Evolutionary conservation across 2,797 vertebrate species (phyloP), one percentile per base, ranked within the genome.

Genomic region (Melanotaenia parkinsoni): DNA sequence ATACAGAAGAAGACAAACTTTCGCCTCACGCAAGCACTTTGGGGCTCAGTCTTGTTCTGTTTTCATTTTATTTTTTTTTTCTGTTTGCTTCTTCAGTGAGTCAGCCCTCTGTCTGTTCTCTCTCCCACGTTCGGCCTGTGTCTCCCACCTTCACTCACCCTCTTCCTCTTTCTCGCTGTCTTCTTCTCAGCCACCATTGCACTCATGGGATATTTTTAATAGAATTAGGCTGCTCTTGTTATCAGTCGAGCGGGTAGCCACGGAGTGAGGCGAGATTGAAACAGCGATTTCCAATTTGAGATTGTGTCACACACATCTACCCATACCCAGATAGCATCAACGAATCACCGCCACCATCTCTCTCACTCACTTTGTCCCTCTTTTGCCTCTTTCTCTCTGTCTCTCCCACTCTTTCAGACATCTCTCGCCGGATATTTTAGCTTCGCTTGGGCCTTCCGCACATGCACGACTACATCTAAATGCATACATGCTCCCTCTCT

Each of bases 231-330:
- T 80, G 74, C 81, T 91, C 91, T 92, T 82, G 87, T 94, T 95
- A 94, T 94, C 94, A 78, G 90, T 53, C 68, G 80, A 89, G 84
- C 85, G 80, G 86, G 86, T 83, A 86, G 87, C 90, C 89, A 80
- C 77, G 1, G 91, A 94, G 93, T 93, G 93, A 91, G 86, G 90
- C 81, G 87, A 95, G 94, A 94, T 95, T 91, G 94, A 94, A 94
- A 92, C 93, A 92, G 92, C 87, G 94, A 95, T 95, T 95, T 95
- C 91, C 94, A 94, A 94, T 95, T 95, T 94, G 88, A 94, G 94
- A 95, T 95, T 93, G 93, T 95, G 95, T 95, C 93, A 92, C 93
- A 92, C 91, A 85, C 93, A 87, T 94, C 92, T 92, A 88, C 86
- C 82, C 80, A 76, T 62, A 81, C 90, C 59, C 81, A 84, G 93